Evolutionary conservation across 2,888 invertebrate species (phyloP).

Genomic region (Sphaeridia pumilis): DNA sequence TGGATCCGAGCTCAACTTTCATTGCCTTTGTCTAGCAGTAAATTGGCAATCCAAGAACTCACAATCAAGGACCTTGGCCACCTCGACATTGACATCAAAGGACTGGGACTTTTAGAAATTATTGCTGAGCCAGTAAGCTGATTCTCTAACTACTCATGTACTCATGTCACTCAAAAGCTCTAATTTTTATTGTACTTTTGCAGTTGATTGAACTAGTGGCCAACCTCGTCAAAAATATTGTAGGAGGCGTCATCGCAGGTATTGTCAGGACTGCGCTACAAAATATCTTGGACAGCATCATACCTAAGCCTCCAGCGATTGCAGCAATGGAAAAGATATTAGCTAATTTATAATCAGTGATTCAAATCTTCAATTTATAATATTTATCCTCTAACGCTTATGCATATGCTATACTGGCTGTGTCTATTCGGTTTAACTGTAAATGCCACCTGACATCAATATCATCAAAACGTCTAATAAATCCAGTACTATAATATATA

Average conservation of each 20-base stretch:
- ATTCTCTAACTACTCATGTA: no score
- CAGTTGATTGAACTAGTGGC: not conserved
- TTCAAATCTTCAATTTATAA: no score
- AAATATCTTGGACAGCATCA: not conserved
- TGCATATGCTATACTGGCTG: no score
- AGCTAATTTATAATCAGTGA: no score
- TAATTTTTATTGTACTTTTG: no score
- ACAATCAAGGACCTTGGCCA: conserved; percentile 27
- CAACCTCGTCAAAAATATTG: not conserved
- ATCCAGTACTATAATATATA: no score
- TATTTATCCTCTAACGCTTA: no score
- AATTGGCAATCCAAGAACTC: conserved; percentile 16
- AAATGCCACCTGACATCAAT: no score
- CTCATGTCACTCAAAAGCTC: no score
- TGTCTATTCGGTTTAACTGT: no score
- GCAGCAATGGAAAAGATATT: no score
- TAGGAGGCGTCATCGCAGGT: not conserved
- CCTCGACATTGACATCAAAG: conserved; percentile 23
- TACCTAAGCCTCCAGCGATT: not conserved
- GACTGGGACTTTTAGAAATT: conserved; percentile 28
- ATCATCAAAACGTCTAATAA: no score
- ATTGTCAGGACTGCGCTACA: not conserved
- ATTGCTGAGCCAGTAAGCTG: conserved; percentile 27
- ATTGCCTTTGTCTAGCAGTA: not conserved
- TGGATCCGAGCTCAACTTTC: conserved; percentile 4